These are phyloP conservation scores for Zaprionus davidi DNA, from an alignment of 1,140 invertebrate genomes.

Conservation along the genomic window DNA sequence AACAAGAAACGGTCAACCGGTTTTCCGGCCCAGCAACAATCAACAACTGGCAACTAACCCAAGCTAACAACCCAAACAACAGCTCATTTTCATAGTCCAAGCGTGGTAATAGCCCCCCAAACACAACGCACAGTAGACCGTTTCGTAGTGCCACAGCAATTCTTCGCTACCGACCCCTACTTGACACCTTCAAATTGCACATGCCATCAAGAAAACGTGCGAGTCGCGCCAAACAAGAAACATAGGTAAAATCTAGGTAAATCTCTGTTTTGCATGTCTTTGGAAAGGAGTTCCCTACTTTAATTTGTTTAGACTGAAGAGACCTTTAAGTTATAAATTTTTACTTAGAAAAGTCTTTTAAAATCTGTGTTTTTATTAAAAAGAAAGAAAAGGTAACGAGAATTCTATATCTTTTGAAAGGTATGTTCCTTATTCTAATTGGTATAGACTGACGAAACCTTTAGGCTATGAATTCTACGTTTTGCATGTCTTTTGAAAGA, in stretches of 20 bases:
- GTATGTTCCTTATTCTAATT: too few species aligned
- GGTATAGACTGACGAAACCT: too few species aligned
- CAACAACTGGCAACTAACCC: conserved; percentile 12
- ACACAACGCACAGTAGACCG: neutral
- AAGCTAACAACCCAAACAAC: conserved; percentile 28
- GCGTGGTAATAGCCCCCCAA: conserved; percentile 1
- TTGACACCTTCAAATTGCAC: conserved; percentile 13
- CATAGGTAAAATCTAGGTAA: neutral
- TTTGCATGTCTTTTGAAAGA: too few species aligned
- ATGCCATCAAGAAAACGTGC: neutral
- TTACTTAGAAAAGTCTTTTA: neutral
- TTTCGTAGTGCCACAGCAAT: conserved; percentile 1
- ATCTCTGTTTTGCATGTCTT: conserved; percentile 2
- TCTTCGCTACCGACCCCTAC: conserved; percentile 9
- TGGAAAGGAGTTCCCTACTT: neutral
- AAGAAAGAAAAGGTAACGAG: too few species aligned
- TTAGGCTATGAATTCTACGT: too few species aligned
- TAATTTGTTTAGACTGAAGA: neutral
- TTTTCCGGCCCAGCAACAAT: conserved; percentile 46
- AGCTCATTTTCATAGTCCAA: conserved; percentile 42
- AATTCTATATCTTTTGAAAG: too few species aligned
- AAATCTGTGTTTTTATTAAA: too few species aligned
- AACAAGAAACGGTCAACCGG: conserved; percentile 49
- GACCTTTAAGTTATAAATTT: neutral
- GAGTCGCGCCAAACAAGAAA: neutral